These are phyloP conservation scores for Merluccius polli DNA, from an alignment of 2,797 vertebrate genomes.

Conservation along the genomic window DNA sequence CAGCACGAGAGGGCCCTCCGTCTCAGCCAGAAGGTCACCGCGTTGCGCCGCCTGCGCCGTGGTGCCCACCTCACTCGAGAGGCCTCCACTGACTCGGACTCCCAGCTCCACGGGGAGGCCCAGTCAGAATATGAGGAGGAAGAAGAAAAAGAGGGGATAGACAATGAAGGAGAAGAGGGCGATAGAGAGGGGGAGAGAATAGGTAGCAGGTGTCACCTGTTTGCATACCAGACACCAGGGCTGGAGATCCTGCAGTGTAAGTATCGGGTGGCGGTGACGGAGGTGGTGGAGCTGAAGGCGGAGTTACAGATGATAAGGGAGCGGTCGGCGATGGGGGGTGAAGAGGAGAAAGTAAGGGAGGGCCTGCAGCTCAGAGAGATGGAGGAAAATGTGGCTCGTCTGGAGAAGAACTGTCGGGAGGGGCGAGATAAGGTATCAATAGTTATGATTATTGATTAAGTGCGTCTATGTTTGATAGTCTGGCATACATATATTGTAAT, in stretches of 20 bases:
- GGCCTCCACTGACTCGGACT: constrained; percentile 19
- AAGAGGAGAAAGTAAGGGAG: constrained; percentile 73
- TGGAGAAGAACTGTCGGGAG: constrained; percentile 83
- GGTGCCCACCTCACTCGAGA: constrained; percentile 58
- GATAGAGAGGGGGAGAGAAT: constrained; percentile 33
- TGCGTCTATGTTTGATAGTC: too few species aligned
- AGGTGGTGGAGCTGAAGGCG: constrained; percentile 91
- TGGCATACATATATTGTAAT: too few species aligned
- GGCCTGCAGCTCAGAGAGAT: constrained; percentile 76
- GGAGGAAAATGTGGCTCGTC: constrained; percentile 75
- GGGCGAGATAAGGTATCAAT: constrained; percentile 75
- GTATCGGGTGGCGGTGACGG: constrained; percentile 91
- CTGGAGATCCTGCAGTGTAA: constrained; percentile 93
- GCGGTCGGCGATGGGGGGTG: constrained; percentile 75
- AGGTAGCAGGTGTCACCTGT: constrained; percentile 38
- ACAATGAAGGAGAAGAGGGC: constrained; percentile 62
- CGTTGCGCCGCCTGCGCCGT: constrained; percentile 76
- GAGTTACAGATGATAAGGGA: constrained; percentile 88
- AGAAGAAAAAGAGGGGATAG: constrained; percentile 56
- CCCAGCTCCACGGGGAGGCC: constrained; percentile 26
- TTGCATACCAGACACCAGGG: constrained; percentile 78
- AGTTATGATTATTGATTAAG: not conserved
- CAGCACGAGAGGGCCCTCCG: constrained; percentile 84
- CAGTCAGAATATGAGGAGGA: constrained; percentile 68
- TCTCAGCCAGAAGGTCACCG: constrained; percentile 80